Conservation (phyloP, 2,797 vertebrate genomes). For the Acanthornis magna region DNA sequence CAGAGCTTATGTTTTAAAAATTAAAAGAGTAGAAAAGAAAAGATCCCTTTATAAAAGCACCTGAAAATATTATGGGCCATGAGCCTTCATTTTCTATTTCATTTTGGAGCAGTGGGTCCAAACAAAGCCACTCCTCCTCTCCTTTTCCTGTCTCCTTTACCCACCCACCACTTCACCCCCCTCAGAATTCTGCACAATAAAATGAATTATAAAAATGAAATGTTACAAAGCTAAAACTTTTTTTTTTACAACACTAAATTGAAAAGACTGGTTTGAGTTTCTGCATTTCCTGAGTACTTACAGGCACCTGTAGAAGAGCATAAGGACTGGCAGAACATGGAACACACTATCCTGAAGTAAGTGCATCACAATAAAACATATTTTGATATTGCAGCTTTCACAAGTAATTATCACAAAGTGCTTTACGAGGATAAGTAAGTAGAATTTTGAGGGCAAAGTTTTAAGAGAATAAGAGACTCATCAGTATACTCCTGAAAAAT, state of each 20-base stretch:
- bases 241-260: not conserved
- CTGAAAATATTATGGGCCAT: not conserved
- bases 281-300: not conserved
- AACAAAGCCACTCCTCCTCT: not conserved
- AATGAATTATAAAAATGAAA: not conserved
- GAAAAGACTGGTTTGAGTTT: conserved; percentile 16
- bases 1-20: not conserved
- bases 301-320: conserved; percentile 9
- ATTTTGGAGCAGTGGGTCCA: not conserved
- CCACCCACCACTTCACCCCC: not conserved
- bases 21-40: not conserved
- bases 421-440: not conserved
- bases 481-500: not conserved
- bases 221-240: not conserved
- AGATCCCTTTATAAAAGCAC: not conserved
- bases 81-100: not conserved
- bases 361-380: conserved; percentile 2
- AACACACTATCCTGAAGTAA: not conserved
- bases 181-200: not conserved
- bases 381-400: not conserved
- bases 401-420: not conserved
- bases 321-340: not conserved
- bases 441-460: not conserved
- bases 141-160: not conserved
- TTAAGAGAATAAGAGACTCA: not conserved